These are phyloP conservation scores for Gobiocypris rarus DNA, from an alignment of 2,113 vertebrate genomes.

Conservation along the genomic window DNA sequence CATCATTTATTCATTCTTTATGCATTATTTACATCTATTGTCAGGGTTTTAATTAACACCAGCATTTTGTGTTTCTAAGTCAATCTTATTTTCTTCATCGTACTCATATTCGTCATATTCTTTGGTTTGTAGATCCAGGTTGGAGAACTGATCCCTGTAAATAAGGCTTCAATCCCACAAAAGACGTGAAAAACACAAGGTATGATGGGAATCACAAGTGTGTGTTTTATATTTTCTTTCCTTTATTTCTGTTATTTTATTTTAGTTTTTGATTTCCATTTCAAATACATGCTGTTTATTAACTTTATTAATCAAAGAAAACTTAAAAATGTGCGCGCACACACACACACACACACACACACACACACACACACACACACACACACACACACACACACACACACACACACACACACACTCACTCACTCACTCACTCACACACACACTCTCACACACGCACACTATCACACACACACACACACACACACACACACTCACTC, in stretches of 20 bases:
- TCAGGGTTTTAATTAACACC: not conserved
- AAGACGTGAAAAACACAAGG: not conserved
- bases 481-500: too few relatives aligned
- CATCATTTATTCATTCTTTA: constrained; percentile 33
- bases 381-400: too few relatives aligned
- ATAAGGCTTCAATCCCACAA: not conserved
- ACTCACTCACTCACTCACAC: too few relatives aligned
- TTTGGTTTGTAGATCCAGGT: not conserved
- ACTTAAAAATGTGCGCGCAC: not conserved
- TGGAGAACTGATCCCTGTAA: not conserved
- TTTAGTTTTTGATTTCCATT: not conserved
- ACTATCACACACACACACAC: too few relatives aligned
- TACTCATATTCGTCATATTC: not conserved
- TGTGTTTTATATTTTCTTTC: too few relatives aligned
- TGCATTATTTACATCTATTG: constrained; percentile 37
- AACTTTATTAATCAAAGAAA: not conserved
- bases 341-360: too few relatives aligned
- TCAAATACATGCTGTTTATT: not conserved
- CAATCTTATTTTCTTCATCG: not conserved
- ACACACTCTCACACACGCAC: too few relatives aligned
- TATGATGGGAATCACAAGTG: too few relatives aligned
- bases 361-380: too few relatives aligned
- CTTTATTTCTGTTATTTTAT: too few relatives aligned
- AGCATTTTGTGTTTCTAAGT: constrained; percentile 3
- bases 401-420: too few relatives aligned